Conservation (phyloP, 2,888 invertebrate species). For the Sialis fuliginosa region DNA sequence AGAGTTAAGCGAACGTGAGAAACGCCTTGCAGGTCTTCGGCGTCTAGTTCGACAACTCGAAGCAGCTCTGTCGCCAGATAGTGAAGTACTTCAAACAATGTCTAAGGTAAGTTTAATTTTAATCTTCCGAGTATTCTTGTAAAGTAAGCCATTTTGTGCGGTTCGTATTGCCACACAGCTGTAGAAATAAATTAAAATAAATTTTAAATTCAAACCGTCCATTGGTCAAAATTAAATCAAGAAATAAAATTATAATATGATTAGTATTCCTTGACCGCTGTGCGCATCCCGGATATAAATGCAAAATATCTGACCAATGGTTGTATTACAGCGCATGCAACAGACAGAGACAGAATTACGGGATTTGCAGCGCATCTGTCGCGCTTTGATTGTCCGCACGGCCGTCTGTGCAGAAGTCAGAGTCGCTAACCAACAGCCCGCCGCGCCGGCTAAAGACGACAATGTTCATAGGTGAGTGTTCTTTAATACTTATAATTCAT, state of each 20-base stretch:
- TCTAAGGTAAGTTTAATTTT: slow-evolving; percentile 29
- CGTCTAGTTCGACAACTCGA: slow-evolving; percentile 49
- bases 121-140: not conserved
- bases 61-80: slow-evolving; percentile 46
- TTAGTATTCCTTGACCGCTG: not conserved
- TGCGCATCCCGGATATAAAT: not conserved
- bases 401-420: slow-evolving; percentile 28
- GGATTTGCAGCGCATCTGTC: slow-evolving; percentile 48
- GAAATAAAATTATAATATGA: too few relatives aligned
- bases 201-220: too few relatives aligned
- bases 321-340: slow-evolving; percentile 36
- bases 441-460: not conserved
- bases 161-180: too few relatives aligned
- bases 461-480: not conserved
- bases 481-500: not conserved
- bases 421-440: slow-evolving; percentile 8
- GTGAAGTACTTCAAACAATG: slow-evolving; percentile 43
- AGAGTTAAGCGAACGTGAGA: slow-evolving; percentile 44
- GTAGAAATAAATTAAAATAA: too few relatives aligned
- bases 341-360: slow-evolving; percentile 54
- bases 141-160: too few relatives aligned
- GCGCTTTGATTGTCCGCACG: slow-evolving; percentile 40
- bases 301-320: not conserved
- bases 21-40: slow-evolving; percentile 44
- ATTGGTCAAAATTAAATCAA: too few relatives aligned